Evolutionary conservation across 2,797 vertebrate species (phyloP).

Genomic region (Cossypha dichroa): DNA sequence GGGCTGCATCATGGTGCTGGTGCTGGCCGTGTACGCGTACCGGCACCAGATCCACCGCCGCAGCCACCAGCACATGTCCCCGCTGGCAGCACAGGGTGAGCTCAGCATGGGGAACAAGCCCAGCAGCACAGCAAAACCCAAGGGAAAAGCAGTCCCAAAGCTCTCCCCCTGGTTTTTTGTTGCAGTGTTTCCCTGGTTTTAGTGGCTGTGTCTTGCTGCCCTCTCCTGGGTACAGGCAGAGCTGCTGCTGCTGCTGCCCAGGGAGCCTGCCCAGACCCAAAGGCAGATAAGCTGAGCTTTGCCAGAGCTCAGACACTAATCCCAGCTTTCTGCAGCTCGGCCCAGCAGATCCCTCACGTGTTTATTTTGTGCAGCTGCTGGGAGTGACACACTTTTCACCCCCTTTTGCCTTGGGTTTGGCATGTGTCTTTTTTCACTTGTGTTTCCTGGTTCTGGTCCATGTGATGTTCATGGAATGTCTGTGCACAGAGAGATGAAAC

Average conservation of each 20-base stretch:
- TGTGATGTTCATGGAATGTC: neutral
- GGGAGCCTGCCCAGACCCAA: neutral
- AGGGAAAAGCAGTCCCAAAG: rapidly evolving
- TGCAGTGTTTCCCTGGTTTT: rapidly evolving
- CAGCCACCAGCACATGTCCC: conserved; percentile 98
- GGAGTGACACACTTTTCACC: neutral
- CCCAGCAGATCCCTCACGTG: rapidly evolving
- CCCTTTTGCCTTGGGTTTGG: neutral
- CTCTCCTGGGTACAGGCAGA: conserved; percentile 59
- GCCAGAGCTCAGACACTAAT: neutral
- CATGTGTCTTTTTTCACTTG: neutral
- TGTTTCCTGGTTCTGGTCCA: neutral
- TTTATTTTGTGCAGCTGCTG: neutral
- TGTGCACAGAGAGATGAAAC: neutral
- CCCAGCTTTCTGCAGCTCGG: neutral
- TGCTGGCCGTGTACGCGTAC: conserved; percentile 95
- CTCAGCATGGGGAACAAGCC: neutral
- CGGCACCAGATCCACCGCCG: conserved; percentile 97
- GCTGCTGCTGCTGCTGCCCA: neutral
- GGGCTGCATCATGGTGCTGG: conserved; percentile 98
- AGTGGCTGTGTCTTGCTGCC: conserved; percentile 37
- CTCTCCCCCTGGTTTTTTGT: neutral
- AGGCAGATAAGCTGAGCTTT: neutral
- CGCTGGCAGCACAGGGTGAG: conserved; percentile 95
- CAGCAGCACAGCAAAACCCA: neutral